phyloP scores from a whole-genome alignment of 2,113 vertebrate species.

The Gambusia affinis region DNA sequence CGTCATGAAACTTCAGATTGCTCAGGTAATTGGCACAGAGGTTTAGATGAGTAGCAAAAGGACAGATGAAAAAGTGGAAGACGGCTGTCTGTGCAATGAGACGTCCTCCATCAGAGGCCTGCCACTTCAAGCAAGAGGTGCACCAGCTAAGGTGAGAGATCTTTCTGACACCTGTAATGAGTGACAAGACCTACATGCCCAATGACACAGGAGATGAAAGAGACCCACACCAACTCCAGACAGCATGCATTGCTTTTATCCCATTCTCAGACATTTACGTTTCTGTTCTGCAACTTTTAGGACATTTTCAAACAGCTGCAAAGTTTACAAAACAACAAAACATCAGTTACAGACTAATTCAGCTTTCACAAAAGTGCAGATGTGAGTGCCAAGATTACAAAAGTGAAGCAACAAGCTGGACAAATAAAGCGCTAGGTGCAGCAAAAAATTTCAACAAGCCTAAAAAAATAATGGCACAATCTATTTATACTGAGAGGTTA shows the following conservation, averaged over 20 bases:
- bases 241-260: neutral
- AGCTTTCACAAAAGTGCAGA: no score
- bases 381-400: no score
- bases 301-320: neutral
- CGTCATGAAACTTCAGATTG: constrained; percentile 27
- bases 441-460: no score
- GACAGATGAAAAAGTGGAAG: constrained; percentile 21
- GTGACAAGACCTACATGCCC: constrained; percentile 39
- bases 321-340: neutral
- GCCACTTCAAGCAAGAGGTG: constrained; percentile 47
- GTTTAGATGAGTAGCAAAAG: neutral
- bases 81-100: constrained; percentile 8
- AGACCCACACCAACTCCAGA: neutral
- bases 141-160: constrained; percentile 45
- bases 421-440: no score
- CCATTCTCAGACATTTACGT: neutral
- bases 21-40: constrained; percentile 1
- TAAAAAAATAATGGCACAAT: no score
- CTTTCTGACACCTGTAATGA: constrained; percentile 58
- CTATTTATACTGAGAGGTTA: no score
- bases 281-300: constrained; percentile 4
- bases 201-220: constrained; percentile 9
- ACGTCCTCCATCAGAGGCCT: constrained; percentile 25
- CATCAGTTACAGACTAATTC: neutral
- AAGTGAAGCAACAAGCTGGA: no score